These are phyloP conservation scores for Plebejus argus DNA, from an alignment of 2,888 invertebrate genomes.

Conservation along the genomic window DNA sequence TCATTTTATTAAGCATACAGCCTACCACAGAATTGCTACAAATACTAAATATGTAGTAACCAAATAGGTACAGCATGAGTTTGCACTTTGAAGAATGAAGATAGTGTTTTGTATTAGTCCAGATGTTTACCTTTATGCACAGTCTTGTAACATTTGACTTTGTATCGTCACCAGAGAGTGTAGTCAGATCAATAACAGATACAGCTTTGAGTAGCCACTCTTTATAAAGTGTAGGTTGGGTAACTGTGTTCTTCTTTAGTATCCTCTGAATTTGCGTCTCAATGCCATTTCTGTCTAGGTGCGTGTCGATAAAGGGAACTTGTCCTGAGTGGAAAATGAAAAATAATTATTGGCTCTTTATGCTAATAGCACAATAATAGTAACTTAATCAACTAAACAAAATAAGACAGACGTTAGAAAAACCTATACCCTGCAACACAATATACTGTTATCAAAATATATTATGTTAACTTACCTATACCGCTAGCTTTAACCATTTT, in stretches of 20 bases:
- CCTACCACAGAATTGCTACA: too few species aligned
- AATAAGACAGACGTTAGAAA: not conserved
- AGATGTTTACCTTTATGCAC: conserved; percentile 85
- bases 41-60: too few species aligned
- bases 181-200: conserved; percentile 95
- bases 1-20: too few species aligned
- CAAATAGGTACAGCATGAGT: too few species aligned
- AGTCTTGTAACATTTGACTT: conserved; percentile 88
- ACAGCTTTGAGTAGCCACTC: conserved; percentile 92
- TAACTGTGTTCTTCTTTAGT: conserved; percentile 56
- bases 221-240: conserved; percentile 77
- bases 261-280: conserved; percentile 60
- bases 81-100: too few species aligned
- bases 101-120: not conserved
- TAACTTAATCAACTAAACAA: too few species aligned
- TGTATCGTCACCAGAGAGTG: conserved; percentile 92
- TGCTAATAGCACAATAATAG: too few species aligned
- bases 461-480: not conserved
- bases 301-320: conserved; percentile 50
- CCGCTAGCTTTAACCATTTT: not conserved
- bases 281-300: conserved; percentile 59
- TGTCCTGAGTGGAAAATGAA: conserved; percentile 48
- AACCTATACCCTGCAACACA: not conserved
- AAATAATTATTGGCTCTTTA: not conserved
- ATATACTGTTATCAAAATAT: not conserved